Base-by-base conservation (phyloP, 2,797 vertebrate genomes). In the Tamandua tetradactyla region DNA sequence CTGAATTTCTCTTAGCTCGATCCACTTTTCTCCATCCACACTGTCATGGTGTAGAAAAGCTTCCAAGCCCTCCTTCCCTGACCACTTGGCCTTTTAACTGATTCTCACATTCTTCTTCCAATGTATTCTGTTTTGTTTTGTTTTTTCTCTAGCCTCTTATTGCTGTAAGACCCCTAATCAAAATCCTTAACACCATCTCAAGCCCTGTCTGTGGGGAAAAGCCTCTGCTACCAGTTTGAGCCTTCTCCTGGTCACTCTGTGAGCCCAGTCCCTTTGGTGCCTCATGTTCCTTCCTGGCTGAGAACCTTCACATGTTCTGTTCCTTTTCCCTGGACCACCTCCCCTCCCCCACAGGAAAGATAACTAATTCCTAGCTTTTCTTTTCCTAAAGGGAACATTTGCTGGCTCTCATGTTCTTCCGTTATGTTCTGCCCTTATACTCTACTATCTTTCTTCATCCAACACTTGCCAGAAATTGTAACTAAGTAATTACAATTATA, bases 401-500 rank as follows among this genome's bases (percentile, higher is more conserved):
- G 11, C 57, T 42, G 15, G 49, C 17, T 8, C 68, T 93, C 10
- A 44, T 8, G 25, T 94, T 2, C 61, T 89, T 87, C n/a, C 62
- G n/a, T 12, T 82, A 3, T 52, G 32, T 35, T 3, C 0, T 12
- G 11, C 89, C 87, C 52, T 80, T 68, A 55, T 83, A 62, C 11
- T 13, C 27, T 85, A 5, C 14, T 42, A 18, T 47, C 7, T 0
- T 84, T 2, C 9, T 78, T 93, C 32, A 85, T 86, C 25, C 18
- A 82, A 10, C 49, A 62, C n/a, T 79, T 30, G 61, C 40, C 57
- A 71, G 59, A 40, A 86, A 75, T 1, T 66, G 8, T 80, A 71
- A 68, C 35, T 78, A 12, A 82, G 32, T 49, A 44, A n/a, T 84
- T 55, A 90, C n/a, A n/a, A n/a, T 96, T 96, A 68, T 4, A 64